A percentile compares a stretch with the other conserved stretches of the same genome.
These are phyloP conservation scores for Epistrophe eligans DNA, from an alignment of 2,888 invertebrate species.

Conservation along the genomic window DNA sequence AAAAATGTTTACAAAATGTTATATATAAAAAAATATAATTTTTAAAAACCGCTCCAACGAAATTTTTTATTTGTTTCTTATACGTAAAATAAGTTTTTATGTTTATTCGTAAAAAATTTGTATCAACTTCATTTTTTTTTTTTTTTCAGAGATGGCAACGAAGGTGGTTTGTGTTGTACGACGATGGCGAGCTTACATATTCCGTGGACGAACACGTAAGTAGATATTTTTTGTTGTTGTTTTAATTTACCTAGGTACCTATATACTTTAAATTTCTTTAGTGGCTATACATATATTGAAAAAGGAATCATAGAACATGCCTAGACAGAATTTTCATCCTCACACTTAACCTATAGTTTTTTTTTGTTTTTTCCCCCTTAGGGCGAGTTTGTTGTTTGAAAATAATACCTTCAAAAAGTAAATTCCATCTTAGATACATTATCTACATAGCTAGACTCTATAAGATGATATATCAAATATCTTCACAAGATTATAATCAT, in stretches of 20 bases:
- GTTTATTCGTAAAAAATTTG: background rate
- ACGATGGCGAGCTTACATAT: constrained; percentile 98
- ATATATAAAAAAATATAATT: no score
- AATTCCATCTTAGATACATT: background rate
- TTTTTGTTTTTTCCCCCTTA: background rate
- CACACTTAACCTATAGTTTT: background rate
- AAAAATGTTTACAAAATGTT: no score
- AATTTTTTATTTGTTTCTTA: no score
- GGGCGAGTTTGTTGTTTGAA: background rate
- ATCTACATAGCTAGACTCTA: background rate
- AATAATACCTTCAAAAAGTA: background rate
- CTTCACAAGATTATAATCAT: constrained; percentile 22
- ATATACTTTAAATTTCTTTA: no score
- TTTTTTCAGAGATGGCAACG: constrained; percentile 98
- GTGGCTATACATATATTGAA: no score
- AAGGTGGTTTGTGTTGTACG: constrained; percentile 98
- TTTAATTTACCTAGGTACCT: no score
- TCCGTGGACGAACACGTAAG: constrained; percentile 99
- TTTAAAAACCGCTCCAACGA: no score
- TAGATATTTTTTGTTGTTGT: constrained; percentile 80
- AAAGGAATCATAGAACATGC: no score
- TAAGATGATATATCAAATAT: constrained; percentile 59
- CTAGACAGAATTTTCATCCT: background rate
- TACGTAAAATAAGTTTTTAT: no score
- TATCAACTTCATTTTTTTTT: constrained; percentile 72